These are phyloP conservation scores for Bos indicus DNA, from an alignment of 2,113 vertebrate species.

Conservation along the genomic window DNA sequence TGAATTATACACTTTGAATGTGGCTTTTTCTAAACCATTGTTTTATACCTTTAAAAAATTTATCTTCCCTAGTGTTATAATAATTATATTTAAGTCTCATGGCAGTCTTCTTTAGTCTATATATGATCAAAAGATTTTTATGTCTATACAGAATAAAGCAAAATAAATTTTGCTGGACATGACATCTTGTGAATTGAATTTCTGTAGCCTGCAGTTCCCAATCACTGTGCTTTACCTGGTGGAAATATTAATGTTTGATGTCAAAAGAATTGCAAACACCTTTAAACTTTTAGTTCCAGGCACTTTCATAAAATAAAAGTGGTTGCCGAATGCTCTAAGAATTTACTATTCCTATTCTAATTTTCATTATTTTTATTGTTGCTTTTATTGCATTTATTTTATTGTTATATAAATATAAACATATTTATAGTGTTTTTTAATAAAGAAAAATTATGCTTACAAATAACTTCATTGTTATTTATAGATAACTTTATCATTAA, in stretches of 20 bases:
- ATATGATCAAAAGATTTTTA: slow-evolving; percentile 70
- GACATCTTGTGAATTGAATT: slow-evolving; percentile 56
- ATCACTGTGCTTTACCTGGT: slow-evolving; percentile 58
- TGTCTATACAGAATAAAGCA: slow-evolving; percentile 75
- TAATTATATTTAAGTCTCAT: slow-evolving; percentile 67
- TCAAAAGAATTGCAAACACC: slow-evolving; percentile 61
- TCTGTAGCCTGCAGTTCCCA: slow-evolving; percentile 50
- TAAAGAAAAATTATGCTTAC: slow-evolving; percentile 23
- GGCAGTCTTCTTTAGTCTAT: slow-evolving; percentile 58
- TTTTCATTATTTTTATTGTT: slow-evolving; percentile 33
- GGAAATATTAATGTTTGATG: slow-evolving; percentile 66
- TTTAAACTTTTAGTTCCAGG: slow-evolving; percentile 46
- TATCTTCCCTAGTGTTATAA: slow-evolving; percentile 39
- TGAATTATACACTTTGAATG: slow-evolving; percentile 30
- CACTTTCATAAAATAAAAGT: slow-evolving; percentile 45
- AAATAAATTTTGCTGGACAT: slow-evolving; percentile 72
- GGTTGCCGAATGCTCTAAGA: slow-evolving; percentile 30
- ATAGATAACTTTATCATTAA: not conserved
- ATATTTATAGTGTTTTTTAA: not conserved
- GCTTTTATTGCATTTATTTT: too few relatives aligned
- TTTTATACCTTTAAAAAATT: slow-evolving; percentile 37
- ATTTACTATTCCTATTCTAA: not conserved
- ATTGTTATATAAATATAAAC: too few relatives aligned
- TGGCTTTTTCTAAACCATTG: slow-evolving; percentile 33
- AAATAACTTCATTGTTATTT: not conserved